Conservation (phyloP, 2,797 vertebrate species). For the Galago senegalensis region DNA sequence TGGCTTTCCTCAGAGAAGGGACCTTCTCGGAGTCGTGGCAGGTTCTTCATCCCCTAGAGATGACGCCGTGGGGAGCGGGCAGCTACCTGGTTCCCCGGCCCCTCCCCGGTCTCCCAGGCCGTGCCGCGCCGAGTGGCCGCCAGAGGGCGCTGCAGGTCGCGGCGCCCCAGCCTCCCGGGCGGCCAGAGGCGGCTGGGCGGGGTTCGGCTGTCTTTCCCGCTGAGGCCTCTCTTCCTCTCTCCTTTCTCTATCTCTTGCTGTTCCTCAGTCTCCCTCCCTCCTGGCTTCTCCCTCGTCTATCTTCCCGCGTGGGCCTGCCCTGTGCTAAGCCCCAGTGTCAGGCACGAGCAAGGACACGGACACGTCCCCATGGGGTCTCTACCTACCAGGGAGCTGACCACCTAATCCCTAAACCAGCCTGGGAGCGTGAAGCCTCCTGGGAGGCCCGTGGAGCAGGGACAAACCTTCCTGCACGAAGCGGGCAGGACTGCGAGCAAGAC, state of each 20-base stretch:
- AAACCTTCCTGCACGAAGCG: not conserved
- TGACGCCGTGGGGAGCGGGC: accelerated
- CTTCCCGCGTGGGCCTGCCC: not conserved
- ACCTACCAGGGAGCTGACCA: not conserved
- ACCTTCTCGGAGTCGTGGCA: not conserved
- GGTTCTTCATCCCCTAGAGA: not conserved
- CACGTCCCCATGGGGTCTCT: not conserved
- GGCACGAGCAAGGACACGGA: not conserved
- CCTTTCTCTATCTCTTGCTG: not conserved
- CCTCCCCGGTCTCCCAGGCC: accelerated
- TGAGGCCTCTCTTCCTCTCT: not conserved
- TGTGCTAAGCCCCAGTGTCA: not conserved
- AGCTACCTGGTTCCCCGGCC: not conserved
- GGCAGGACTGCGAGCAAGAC: not conserved
- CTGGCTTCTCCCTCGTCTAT: too few species aligned
- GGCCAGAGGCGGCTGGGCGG: not conserved
- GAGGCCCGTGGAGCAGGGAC: not conserved
- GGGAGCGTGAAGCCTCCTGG: not conserved
- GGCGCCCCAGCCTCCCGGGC: not conserved
- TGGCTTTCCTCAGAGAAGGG: not conserved
- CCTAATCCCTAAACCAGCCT: not conserved
- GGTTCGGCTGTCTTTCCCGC: not conserved
- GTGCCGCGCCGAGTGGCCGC: not conserved
- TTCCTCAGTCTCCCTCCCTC: not conserved
- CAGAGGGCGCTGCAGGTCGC: slow-evolving; percentile 72